These are phyloP conservation scores for Psilanteris sp. DNA, from an alignment of 1,140 invertebrate species.

Conservation along the genomic window DNA sequence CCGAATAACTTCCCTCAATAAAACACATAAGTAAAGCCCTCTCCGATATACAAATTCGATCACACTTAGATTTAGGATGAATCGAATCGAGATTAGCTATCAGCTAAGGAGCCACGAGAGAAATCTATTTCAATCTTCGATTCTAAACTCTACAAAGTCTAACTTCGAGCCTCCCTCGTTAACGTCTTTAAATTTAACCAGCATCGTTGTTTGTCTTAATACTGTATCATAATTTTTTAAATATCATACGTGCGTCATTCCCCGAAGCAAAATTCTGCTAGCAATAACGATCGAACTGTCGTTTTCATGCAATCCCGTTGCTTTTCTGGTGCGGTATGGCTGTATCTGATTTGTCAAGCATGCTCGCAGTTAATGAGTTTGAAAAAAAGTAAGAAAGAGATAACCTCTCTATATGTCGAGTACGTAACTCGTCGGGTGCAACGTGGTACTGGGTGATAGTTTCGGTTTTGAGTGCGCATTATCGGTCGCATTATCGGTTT, in stretches of 20 bases:
- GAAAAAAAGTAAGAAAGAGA: slow-evolving; percentile 3
- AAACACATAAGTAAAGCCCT: slow-evolving; percentile 75
- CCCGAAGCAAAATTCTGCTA: slow-evolving; percentile 43
- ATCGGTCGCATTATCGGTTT: slow-evolving; percentile 5
- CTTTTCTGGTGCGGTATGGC: not conserved
- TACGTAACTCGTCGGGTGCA: not conserved
- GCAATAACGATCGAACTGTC: slow-evolving; percentile 11
- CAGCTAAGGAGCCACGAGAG: not conserved
- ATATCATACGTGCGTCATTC: slow-evolving; percentile 6
- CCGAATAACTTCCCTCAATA: slow-evolving; percentile 71
- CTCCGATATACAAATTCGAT: slow-evolving; percentile 61
- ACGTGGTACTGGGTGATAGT: slow-evolving; percentile 6
- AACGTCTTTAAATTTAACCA: no score
- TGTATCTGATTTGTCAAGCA: slow-evolving; percentile 32
- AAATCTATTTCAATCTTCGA: not conserved
- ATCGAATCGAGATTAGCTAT: slow-evolving; percentile 14
- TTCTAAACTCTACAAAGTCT: no score
- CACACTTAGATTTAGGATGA: slow-evolving; percentile 56
- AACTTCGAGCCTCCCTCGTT: no score
- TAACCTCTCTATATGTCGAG: not conserved
- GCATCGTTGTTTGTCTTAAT: not conserved
- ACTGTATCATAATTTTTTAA: slow-evolving; percentile 2
- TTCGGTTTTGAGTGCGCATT: slow-evolving; percentile 5
- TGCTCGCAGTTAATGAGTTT: slow-evolving; percentile 14
- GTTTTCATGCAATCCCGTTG: slow-evolving; percentile 23